These are phyloP conservation scores for Ceratitis capitata DNA, from an alignment of 1,140 invertebrate species.

Conservation along the genomic window DNA sequence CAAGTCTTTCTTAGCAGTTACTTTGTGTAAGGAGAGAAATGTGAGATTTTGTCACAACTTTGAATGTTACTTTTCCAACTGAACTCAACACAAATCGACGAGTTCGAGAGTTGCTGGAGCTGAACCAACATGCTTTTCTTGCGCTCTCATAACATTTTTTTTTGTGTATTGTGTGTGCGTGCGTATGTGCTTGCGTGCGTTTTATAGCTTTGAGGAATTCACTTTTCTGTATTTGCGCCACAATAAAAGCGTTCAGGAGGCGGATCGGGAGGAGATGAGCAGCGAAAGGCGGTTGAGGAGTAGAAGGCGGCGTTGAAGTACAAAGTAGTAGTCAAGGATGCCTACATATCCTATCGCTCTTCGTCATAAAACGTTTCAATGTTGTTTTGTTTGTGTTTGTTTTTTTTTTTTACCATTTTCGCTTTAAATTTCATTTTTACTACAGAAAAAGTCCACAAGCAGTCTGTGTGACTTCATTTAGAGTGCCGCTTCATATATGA, in stretches of 20 bases:
- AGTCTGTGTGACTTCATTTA: not conserved
- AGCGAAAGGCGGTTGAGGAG: too few species aligned
- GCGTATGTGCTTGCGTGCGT: not conserved
- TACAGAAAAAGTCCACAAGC: not conserved
- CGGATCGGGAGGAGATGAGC: not conserved
- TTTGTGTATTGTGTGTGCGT: not conserved
- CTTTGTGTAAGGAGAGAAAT: not conserved
- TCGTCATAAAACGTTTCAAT: not conserved
- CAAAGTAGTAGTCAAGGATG: not conserved
- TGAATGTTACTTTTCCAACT: not conserved
- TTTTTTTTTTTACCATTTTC: not conserved
- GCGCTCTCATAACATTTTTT: too few species aligned
- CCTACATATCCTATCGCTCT: not conserved
- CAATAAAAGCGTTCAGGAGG: not conserved
- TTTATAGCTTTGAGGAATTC: not conserved
- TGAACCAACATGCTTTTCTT: too few species aligned
- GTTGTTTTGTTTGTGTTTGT: not conserved
- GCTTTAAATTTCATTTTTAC: too few species aligned
- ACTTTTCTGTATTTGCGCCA: constrained; percentile 1
- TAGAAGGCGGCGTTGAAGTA: not conserved
- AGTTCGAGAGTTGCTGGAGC: not conserved
- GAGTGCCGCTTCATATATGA: not conserved
- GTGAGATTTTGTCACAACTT: not conserved
- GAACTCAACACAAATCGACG: not conserved
- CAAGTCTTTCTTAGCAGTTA: not conserved